These are phyloP conservation scores for Nothoprocta pentlandii DNA, from an alignment of 2,113 vertebrate species.

Conservation along the genomic window DNA sequence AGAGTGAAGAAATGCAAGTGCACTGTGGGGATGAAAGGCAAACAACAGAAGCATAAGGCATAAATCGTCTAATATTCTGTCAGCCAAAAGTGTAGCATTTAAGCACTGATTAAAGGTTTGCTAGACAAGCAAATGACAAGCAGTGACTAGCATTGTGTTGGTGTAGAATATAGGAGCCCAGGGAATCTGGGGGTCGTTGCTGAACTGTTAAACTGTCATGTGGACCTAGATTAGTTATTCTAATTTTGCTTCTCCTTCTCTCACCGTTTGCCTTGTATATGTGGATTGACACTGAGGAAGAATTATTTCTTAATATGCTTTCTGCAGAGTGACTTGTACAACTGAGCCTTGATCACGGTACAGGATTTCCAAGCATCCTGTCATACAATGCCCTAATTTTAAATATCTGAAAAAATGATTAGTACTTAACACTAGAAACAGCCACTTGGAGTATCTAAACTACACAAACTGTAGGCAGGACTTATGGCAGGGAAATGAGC, in stretches of 20 bases:
- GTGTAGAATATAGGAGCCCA: background rate
- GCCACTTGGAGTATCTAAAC: background rate
- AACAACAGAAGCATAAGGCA: background rate
- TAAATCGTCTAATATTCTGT: background rate
- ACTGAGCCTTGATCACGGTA: background rate
- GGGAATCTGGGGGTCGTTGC: background rate
- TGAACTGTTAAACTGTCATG: background rate
- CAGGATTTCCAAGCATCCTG: background rate
- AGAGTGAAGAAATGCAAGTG: background rate
- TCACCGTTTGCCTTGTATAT: rapidly evolving
- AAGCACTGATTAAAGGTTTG: background rate
- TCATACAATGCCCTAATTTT: background rate
- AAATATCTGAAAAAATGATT: background rate
- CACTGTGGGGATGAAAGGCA: background rate
- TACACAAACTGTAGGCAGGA: background rate
- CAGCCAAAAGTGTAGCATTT: rapidly evolving
- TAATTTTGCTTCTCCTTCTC: background rate
- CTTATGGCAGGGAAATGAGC: background rate
- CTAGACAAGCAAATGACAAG: background rate
- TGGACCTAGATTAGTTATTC: background rate
- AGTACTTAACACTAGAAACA: background rate
- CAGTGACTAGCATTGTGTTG: background rate
- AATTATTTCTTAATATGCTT: background rate
- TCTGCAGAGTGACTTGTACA: background rate
- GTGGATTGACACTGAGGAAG: background rate